Percentiles rank a stretch among this genome's conserved stretches.
Conservation (phyloP, 1,140 invertebrate genomes). For the Musca domestica region DNA sequence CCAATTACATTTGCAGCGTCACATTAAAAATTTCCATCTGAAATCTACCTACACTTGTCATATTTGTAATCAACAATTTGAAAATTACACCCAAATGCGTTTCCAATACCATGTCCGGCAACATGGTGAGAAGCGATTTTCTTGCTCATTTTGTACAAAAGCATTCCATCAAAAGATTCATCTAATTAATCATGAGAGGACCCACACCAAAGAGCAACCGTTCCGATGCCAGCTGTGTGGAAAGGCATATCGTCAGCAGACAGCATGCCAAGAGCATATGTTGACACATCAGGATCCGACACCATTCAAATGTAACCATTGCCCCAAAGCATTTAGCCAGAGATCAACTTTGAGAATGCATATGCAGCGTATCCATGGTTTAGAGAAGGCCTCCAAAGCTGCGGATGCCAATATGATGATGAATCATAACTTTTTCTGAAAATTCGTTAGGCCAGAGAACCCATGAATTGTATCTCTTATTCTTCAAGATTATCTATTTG, state of each 20-base stretch:
- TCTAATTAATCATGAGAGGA: slow-evolving; percentile 27
- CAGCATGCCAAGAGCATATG: slow-evolving; percentile 28
- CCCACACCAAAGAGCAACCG: slow-evolving; percentile 27
- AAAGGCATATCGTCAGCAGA: slow-evolving; percentile 28
- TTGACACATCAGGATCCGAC: slow-evolving; percentile 25
- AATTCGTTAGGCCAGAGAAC: not conserved
- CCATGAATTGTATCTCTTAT: too few relatives aligned
- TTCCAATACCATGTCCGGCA: slow-evolving; percentile 28
- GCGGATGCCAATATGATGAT: too few relatives aligned
- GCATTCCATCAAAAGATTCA: slow-evolving; percentile 29
- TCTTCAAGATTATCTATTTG: too few relatives aligned
- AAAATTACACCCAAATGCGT: slow-evolving; percentile 27
- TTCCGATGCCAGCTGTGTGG: slow-evolving; percentile 27
- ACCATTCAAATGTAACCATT: slow-evolving; percentile 25
- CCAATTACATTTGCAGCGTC: slow-evolving; percentile 26
- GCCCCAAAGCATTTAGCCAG: slow-evolving; percentile 18
- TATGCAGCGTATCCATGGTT: not conserved
- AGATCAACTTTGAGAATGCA: slow-evolving; percentile 25
- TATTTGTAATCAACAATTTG: slow-evolving; percentile 27
- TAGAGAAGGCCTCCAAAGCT: not conserved
- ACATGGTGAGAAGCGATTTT: slow-evolving; percentile 26
- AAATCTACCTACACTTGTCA: slow-evolving; percentile 25
- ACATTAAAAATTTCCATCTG: slow-evolving; percentile 26
- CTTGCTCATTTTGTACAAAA: slow-evolving; percentile 25
- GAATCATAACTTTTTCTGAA: not conserved